Conservation (phyloP, 2,888 invertebrate genomes). For the Andrena flavipes region DNA sequence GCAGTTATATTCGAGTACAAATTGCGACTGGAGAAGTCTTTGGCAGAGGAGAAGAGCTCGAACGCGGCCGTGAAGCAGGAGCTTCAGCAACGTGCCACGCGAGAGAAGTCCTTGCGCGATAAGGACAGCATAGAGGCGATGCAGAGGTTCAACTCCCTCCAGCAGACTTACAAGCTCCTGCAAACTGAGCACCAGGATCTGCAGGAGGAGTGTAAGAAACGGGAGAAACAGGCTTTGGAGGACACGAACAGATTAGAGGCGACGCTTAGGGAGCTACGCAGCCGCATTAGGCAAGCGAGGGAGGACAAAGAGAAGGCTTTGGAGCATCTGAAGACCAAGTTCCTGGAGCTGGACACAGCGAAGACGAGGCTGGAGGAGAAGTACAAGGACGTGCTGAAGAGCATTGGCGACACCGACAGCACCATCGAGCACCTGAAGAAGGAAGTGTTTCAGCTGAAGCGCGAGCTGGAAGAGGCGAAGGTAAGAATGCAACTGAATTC, state of each 20-base stretch:
- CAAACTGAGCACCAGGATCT: slow-evolving; percentile 80
- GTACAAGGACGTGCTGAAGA: slow-evolving; percentile 75
- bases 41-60: slow-evolving; percentile 82
- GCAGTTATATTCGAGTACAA: slow-evolving; percentile 83
- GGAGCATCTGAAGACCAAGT: slow-evolving; percentile 79
- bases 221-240: slow-evolving; percentile 75
- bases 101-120: slow-evolving; percentile 80
- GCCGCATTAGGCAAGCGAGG: slow-evolving; percentile 72
- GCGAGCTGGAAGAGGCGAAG: slow-evolving; percentile 76
- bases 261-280: slow-evolving; percentile 75
- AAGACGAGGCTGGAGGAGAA: slow-evolving; percentile 76
- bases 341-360: slow-evolving; percentile 75
- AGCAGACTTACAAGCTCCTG: slow-evolving; percentile 80
- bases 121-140: slow-evolving; percentile 80
- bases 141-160: slow-evolving; percentile 80
- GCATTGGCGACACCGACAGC: slow-evolving; percentile 68
- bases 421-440: slow-evolving; percentile 78
- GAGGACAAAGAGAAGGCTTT: slow-evolving; percentile 77
- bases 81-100: slow-evolving; percentile 80
- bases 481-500: slow-evolving; percentile 57
- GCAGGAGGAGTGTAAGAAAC: slow-evolving; percentile 79
- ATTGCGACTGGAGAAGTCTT: slow-evolving; percentile 80
- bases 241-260: slow-evolving; percentile 75
- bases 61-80: slow-evolving; percentile 81
- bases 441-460: slow-evolving; percentile 78